phyloP scores from a whole-genome alignment of 2,888 invertebrate species.

The Acanthococcus lagerstroemiae region DNA sequence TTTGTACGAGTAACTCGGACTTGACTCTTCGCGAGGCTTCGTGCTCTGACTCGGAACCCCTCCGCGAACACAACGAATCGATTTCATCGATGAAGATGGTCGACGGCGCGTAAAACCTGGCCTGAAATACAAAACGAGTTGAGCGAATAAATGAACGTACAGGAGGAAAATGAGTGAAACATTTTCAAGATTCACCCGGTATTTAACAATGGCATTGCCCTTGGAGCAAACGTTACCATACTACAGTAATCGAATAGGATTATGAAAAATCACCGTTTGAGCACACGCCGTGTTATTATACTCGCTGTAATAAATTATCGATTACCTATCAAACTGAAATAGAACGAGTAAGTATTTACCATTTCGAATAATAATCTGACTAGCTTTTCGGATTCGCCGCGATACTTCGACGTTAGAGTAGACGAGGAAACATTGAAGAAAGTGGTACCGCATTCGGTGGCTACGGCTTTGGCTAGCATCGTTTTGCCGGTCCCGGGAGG shows the following conservation, averaged over 20 bases:
- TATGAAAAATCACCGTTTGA: too few relatives aligned
- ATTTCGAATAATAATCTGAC: conserved; percentile 94
- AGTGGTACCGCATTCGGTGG: conserved; percentile 94
- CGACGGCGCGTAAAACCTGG: conserved; percentile 93
- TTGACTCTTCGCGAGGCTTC: conserved; percentile 95
- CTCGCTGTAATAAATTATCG: background rate
- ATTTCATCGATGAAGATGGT: conserved; percentile 99
- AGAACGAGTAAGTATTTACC: too few relatives aligned
- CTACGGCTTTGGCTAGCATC: conserved; percentile 94
- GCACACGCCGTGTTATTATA: too few relatives aligned
- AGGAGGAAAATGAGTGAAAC: too few relatives aligned
- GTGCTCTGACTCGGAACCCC: conserved; percentile 93
- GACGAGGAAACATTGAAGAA: conserved; percentile 97
- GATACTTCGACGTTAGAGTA: conserved; percentile 93
- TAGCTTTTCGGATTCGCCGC: conserved; percentile 98
- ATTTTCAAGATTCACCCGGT: too few relatives aligned
- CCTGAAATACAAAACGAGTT: too few relatives aligned
- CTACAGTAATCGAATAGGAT: too few relatives aligned
- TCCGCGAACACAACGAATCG: conserved; percentile 87
- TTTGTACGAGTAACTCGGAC: conserved; percentile 93
- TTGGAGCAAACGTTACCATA: too few relatives aligned
- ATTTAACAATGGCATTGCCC: too few relatives aligned
- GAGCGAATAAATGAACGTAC: too few relatives aligned
- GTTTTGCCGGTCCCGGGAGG: conserved; percentile 93
- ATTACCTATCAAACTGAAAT: too few relatives aligned